Conservation (phyloP, 2,888 invertebrate genomes). For the Eupeodes luniger region DNA sequence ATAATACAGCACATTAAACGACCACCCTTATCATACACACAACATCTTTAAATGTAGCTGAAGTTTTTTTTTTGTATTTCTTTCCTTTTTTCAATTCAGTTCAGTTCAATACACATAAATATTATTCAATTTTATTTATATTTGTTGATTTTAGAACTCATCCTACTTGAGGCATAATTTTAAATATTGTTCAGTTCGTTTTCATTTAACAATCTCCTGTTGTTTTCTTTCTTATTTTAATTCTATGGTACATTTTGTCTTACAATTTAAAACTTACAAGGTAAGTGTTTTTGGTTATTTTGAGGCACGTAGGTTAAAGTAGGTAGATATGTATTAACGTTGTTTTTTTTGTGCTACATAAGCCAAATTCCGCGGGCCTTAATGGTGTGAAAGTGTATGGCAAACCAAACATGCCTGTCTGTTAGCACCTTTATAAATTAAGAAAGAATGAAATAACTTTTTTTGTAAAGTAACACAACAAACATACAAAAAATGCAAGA, state of each 20-base stretch:
- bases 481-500: slow-evolving; percentile 3
- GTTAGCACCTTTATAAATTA: slow-evolving; percentile 42
- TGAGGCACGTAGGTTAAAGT: slow-evolving; percentile 52
- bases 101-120: slow-evolving; percentile 28
- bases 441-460: slow-evolving; percentile 4
- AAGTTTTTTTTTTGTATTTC: background rate
- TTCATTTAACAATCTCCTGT: background rate
- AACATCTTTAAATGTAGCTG: no score
- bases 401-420: slow-evolving; percentile 38
- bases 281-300: slow-evolving; percentile 67
- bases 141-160: slow-evolving; percentile 27
- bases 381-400: slow-evolving; percentile 1
- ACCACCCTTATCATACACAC: no score
- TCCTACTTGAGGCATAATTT: background rate
- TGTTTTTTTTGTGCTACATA: slow-evolving; percentile 25
- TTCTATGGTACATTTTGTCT: background rate
- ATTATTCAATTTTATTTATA: slow-evolving; percentile 33
- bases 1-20: no score
- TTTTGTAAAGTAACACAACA: background rate
- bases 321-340: no score
- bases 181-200: slow-evolving; percentile 4
- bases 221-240: background rate
- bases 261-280: slow-evolving; percentile 53
- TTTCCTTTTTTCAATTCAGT: background rate
- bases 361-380: slow-evolving; percentile 8